Evolutionary conservation across 2,113 vertebrate genomes (phyloP).

Genomic region (Thunnus thynnus): DNA sequence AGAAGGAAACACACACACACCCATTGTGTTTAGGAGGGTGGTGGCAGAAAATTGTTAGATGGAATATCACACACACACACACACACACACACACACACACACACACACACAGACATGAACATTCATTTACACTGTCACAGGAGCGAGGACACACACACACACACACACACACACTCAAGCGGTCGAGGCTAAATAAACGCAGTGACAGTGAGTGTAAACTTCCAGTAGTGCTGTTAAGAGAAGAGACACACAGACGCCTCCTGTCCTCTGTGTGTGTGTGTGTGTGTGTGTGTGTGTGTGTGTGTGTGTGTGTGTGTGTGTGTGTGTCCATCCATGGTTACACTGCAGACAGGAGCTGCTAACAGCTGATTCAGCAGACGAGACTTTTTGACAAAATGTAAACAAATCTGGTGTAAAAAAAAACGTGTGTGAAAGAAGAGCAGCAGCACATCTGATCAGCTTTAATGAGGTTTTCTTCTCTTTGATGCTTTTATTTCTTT

Average conservation of each 20-base stretch:
- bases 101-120: too few species aligned
- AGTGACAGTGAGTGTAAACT: constrained; percentile 33
- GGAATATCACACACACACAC: not conserved
- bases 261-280: not conserved
- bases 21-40: constrained; percentile 12
- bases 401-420: too few species aligned
- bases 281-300: constrained; percentile 7
- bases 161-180: constrained; percentile 13
- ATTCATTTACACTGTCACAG: too few species aligned
- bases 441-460: too few species aligned
- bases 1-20: constrained; percentile 2
- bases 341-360: too few species aligned
- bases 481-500: too few species aligned
- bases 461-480: too few species aligned
- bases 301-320: not conserved
- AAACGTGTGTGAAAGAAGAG: too few species aligned
- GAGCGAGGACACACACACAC: not conserved
- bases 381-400: too few species aligned
- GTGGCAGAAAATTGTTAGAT: not conserved
- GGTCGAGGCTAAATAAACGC: constrained; percentile 37
- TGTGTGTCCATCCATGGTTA: not conserved
- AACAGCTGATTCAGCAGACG: too few species aligned
- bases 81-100: not conserved
- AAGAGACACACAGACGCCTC: constrained; percentile 29
- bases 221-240: constrained; percentile 25